Percentiles rank a stretch among this genome's conserved stretches.
Evolutionary conservation across 2,888 invertebrate species (phyloP).

Genomic region (Lumbricus terrestris): DNA sequence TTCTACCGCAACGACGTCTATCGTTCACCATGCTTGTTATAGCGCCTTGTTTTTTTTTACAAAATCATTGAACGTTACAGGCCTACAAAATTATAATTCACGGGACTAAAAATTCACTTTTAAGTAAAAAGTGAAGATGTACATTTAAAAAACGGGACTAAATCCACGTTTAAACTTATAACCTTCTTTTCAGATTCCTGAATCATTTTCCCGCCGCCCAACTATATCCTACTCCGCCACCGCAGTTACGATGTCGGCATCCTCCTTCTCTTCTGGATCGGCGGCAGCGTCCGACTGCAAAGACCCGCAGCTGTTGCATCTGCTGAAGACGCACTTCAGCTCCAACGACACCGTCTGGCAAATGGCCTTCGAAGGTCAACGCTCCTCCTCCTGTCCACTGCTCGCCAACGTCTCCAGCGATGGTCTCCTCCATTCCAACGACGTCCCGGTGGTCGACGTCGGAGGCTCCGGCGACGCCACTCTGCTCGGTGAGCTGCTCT

Average conservation of each 20-base stretch:
- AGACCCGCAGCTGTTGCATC: neutral
- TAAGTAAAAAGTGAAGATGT: no score
- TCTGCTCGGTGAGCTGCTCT: slow-evolving; percentile 23
- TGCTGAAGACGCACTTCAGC: neutral
- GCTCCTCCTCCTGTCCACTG: neutral
- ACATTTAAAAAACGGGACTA: no score
- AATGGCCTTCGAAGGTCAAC: neutral
- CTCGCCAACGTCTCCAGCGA: neutral
- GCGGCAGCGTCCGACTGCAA: neutral
- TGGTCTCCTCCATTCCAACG: neutral
- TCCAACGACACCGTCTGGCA: slow-evolving; percentile 16
- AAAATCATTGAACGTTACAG: no score
- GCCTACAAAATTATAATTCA: no score
- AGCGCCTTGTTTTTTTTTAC: no score
- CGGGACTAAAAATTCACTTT: no score
- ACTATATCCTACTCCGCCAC: neutral
- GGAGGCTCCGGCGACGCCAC: neutral
- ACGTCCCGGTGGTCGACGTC: neutral
- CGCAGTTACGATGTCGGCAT: neutral
- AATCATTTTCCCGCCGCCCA: neutral
- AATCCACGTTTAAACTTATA: no score
- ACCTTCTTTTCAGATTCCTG: neutral
- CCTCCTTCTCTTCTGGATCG: neutral
- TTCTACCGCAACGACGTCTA: no score
- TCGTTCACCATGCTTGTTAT: no score